phyloP scores from a whole-genome alignment of 2,797 vertebrate species.

The Labroides dimidiatus region DNA sequence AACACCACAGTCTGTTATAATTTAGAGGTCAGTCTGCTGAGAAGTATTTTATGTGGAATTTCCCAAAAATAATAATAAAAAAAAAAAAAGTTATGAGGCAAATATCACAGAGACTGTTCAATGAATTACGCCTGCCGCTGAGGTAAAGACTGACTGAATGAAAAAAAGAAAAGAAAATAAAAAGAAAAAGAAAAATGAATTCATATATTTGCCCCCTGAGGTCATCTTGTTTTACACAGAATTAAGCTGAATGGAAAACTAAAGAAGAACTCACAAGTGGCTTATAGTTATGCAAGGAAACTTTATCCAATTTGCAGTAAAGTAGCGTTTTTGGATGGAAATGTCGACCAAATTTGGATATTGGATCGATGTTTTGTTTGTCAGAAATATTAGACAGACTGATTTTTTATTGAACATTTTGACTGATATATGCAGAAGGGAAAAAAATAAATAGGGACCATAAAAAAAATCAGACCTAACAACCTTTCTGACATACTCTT shows the following conservation, averaged over 20 bases:
- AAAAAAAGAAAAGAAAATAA: constrained; percentile 17
- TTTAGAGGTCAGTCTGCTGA: constrained; percentile 86
- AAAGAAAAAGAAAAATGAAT: constrained; percentile 91
- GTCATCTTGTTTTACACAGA: constrained; percentile 95
- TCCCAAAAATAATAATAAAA: constrained; percentile 19
- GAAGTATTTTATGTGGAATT: constrained; percentile 60
- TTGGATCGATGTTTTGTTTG: constrained; percentile 64
- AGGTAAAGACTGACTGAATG: constrained; percentile 85
- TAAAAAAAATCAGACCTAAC: not conserved
- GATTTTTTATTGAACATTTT: constrained; percentile 71
- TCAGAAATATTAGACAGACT: constrained; percentile 58
- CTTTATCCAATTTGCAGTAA: constrained; percentile 83
- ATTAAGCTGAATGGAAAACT: constrained; percentile 98
- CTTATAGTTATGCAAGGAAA: constrained; percentile 85
- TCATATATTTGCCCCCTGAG: constrained; percentile 87
- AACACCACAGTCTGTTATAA: constrained; percentile 66
- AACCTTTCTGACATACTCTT: no score
- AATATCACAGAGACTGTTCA: constrained; percentile 77
- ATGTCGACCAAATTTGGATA: constrained; percentile 76
- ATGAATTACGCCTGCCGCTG: constrained; percentile 84
- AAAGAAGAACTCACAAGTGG: constrained; percentile 89
- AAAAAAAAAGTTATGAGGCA: constrained; percentile 70
- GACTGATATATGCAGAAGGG: no score
- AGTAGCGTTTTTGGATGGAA: constrained; percentile 82
- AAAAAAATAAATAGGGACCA: constrained; percentile 15